phyloP scores from a whole-genome alignment of 2,888 invertebrate genomes.

The Drosophila histrio region DNA sequence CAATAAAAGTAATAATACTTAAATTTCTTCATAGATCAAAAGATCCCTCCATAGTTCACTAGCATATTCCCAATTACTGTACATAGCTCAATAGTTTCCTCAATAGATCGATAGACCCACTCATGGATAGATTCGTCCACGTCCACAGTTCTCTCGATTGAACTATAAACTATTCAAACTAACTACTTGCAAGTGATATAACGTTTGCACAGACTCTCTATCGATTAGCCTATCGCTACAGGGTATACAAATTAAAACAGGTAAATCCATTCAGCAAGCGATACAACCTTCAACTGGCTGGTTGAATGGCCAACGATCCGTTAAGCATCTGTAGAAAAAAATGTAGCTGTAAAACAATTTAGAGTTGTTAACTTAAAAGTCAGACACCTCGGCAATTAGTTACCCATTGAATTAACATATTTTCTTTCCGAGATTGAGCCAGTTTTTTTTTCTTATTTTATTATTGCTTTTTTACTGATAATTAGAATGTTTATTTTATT shows the following conservation, averaged over 20 bases:
- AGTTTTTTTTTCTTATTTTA: constrained; percentile 34
- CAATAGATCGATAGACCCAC: not conserved
- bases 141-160: not conserved
- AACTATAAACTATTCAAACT: too few relatives aligned
- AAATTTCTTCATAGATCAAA: too few relatives aligned
- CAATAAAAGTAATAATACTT: too few relatives aligned
- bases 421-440: constrained; percentile 3
- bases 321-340: constrained; percentile 27
- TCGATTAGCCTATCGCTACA: not conserved
- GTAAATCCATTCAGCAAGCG: constrained; percentile 15
- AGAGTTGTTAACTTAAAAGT: not conserved
- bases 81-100: not conserved
- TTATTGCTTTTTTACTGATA: not conserved
- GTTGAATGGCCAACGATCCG: constrained; percentile 29
- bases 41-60: not conserved
- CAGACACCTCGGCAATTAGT: constrained; percentile 29
- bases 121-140: not conserved
- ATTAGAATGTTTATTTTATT: constrained; percentile 10
- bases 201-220: not conserved
- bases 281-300: constrained; percentile 31
- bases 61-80: not conserved
- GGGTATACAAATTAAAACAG: constrained; percentile 7
- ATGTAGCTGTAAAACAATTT: constrained; percentile 29
- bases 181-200: not conserved
- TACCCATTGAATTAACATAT: constrained; percentile 30